Evolutionary conservation across 2,888 invertebrate species (phyloP), one percentile per base, ranked within the genome.

Genomic region (Drosophila formosana): DNA sequence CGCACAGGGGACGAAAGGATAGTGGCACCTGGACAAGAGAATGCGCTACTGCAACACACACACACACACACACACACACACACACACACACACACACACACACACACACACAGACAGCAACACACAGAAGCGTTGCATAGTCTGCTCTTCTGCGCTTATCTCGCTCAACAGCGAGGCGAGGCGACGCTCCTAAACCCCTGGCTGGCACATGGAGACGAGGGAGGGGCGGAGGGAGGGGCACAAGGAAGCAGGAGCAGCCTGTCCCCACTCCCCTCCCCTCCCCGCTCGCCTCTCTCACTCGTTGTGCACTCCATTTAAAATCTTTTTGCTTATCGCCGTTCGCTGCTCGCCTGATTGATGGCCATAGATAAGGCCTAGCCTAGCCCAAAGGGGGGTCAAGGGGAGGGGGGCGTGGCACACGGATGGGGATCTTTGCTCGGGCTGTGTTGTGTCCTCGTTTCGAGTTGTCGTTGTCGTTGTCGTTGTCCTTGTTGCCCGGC

Each of bases 331-430:
- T 92, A 92, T 92, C 92, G 90, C 84, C 80, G 86, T 83, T 90
- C 84, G 90, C 89, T 87, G 89, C 89, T 90, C 89, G 90, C 89
- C 92, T 92, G 92, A 92, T 92, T 92, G 92, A 92, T 92, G 92
- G 91, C 91, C 91, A 91, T 88, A 91, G 92, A 92, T 92, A 92
- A 92, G 91, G 66, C 78, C 78, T 60, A 73, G 87, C 84, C 82
- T 67, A 83, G 82, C 79, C 82, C 72, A 60, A 50, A 32, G 13
- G 47, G 62, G 77, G 62, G 66, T 7, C 25, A 2, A 11, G 25
- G 26, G 53, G 45, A 13, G 32, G 37, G 56, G 26, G 55, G 41
- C 43, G 25, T 28, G 49, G n/a, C 37, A n/a, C 37, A n/a, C 37
- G 37, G 37, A 13, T 13, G 56, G 41, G 32, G 25, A 47, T 51